Conservation (phyloP, 2,888 invertebrate genomes). For the Drosophila histrio region DNA sequence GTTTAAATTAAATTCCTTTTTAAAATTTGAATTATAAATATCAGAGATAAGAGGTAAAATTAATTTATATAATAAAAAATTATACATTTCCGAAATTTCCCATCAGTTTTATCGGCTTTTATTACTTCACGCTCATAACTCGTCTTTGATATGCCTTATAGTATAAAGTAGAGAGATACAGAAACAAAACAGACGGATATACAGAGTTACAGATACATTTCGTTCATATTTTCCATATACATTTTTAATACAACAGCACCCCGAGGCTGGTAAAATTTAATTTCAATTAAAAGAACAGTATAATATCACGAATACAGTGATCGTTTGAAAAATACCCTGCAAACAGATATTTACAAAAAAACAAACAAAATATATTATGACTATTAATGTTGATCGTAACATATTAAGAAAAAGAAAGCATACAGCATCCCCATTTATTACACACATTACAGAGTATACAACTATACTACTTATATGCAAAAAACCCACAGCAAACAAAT, state of each 20-base stretch:
- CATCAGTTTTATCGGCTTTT: too few relatives aligned
- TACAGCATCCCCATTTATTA: background rate
- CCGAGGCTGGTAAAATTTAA: background rate
- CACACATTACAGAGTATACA: background rate
- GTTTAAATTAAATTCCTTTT: too few relatives aligned
- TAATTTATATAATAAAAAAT: too few relatives aligned
- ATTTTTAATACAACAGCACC: background rate
- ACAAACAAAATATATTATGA: background rate
- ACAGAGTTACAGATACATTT: background rate
- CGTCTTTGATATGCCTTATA: too few relatives aligned
- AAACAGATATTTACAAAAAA: background rate
- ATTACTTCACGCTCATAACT: too few relatives aligned
- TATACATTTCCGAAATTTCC: too few relatives aligned
- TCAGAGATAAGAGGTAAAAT: too few relatives aligned
- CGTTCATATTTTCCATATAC: background rate
- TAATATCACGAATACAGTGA: background rate
- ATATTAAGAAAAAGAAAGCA: background rate
- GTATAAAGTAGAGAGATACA: background rate
- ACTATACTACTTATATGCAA: too few relatives aligned
- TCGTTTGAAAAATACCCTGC: background rate
- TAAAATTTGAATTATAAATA: too few relatives aligned
- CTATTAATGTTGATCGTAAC: background rate
- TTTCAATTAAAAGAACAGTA: background rate
- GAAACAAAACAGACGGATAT: background rate
- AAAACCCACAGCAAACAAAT: slow-evolving; percentile 18